Conservation (phyloP, 2,113 vertebrate genomes). For the Numida meleagris region DNA sequence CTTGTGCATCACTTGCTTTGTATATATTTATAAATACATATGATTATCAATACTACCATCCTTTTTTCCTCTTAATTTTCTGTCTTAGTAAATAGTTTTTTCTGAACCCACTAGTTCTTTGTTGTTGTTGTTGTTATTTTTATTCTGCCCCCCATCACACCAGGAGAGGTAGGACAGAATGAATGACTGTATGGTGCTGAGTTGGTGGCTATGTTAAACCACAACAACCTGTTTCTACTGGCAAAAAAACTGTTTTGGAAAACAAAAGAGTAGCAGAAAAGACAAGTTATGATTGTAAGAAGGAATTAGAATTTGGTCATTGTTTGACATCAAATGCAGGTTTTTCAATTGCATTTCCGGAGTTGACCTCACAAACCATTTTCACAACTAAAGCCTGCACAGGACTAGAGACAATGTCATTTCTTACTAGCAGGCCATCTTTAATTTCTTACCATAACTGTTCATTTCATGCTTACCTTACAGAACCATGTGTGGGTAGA, state of each 20-base stretch:
- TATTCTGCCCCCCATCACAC: too few relatives aligned
- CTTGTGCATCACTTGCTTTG: too few relatives aligned
- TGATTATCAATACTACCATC: too few relatives aligned
- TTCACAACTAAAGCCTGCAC: background rate
- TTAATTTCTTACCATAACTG: background rate
- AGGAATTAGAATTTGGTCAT: background rate
- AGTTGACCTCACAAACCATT: background rate
- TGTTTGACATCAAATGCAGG: background rate
- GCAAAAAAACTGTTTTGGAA: background rate
- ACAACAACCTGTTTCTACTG: background rate
- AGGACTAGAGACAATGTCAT: background rate
- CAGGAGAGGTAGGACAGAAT: too few relatives aligned
- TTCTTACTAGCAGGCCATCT: background rate
- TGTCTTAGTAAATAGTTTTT: too few relatives aligned
- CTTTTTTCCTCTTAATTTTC: too few relatives aligned
- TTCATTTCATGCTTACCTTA: background rate
- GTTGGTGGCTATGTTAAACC: too few relatives aligned
- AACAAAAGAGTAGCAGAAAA: background rate
- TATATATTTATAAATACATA: too few relatives aligned
- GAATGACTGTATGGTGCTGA: too few relatives aligned
- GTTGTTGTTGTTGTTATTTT: too few relatives aligned
- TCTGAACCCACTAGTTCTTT: too few relatives aligned
- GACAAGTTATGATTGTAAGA: background rate
- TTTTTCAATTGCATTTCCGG: background rate
- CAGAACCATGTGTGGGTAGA: conserved; percentile 93